Conservation (phyloP, 2,797 vertebrate species). For the Sebastes elongatus region DNA sequence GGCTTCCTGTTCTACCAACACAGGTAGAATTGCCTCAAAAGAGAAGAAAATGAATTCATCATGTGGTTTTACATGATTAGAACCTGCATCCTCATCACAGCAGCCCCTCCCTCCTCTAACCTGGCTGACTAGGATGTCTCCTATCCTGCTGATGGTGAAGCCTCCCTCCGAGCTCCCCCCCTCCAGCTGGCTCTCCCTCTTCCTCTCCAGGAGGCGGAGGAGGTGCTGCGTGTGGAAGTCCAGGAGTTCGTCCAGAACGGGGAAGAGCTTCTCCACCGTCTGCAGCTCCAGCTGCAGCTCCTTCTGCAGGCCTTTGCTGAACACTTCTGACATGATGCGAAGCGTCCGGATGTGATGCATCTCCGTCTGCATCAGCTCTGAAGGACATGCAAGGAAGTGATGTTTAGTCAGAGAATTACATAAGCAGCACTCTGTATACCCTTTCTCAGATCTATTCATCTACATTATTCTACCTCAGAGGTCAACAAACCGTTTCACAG, state of each 20-base stretch:
- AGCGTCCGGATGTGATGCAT: slow-evolving; percentile 95
- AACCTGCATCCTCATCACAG: not conserved
- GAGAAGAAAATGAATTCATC: not conserved
- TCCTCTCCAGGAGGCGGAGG: slow-evolving; percentile 91
- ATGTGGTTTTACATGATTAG: not conserved
- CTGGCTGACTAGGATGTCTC: slow-evolving; percentile 92
- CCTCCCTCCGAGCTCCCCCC: slow-evolving; percentile 79
- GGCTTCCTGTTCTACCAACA: not conserved
- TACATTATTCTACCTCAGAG: not conserved
- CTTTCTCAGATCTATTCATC: not conserved
- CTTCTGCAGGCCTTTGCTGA: slow-evolving; percentile 90
- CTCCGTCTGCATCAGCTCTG: slow-evolving; percentile 98
- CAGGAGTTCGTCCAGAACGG: slow-evolving; percentile 90
- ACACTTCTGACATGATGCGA: slow-evolving; percentile 96
- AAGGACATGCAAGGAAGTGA: rapidly evolving
- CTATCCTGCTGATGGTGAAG: slow-evolving; percentile 90
- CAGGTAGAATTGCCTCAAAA: not conserved
- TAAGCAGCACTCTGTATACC: not conserved
- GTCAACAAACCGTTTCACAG: not conserved
- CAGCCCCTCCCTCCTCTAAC: slow-evolving; percentile 73
- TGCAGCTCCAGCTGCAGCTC: slow-evolving; percentile 90
- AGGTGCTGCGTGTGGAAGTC: slow-evolving; percentile 92
- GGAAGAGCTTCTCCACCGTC: slow-evolving; percentile 91
- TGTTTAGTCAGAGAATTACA: not conserved
- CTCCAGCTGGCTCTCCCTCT: slow-evolving; percentile 84